These are phyloP conservation scores for Labroides dimidiatus DNA, from an alignment of 2,797 vertebrate genomes.

Conservation along the genomic window DNA sequence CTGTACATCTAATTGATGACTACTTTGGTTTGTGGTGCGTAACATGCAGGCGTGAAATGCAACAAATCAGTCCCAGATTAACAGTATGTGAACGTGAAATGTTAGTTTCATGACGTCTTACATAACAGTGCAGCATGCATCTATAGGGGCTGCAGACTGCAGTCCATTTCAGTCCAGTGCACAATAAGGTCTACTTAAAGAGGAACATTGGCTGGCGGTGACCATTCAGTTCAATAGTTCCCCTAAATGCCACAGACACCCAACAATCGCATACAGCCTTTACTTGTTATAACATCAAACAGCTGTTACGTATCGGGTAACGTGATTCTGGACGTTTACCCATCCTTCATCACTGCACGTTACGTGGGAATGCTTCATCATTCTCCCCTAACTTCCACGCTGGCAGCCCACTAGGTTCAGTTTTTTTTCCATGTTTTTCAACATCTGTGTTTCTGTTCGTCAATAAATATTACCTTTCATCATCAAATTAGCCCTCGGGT, in stretches of 20 bases:
- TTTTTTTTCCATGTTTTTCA: not conserved
- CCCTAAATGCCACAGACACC: too few relatives aligned
- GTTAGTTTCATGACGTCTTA: constrained; percentile 38
- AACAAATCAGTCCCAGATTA: not conserved
- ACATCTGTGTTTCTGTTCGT: not conserved
- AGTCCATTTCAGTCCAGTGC: constrained; percentile 31
- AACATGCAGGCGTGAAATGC: not conserved
- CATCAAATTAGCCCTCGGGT: not conserved
- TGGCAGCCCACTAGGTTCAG: not conserved
- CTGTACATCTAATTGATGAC: too few relatives aligned
- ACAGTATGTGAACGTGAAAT: constrained; percentile 11
- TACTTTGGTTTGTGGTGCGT: not conserved
- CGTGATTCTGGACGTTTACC: not conserved
- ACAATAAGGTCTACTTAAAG: constrained; percentile 10
- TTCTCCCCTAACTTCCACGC: not conserved
- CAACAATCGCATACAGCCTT: not conserved
- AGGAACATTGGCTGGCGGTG: not conserved
- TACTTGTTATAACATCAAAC: not conserved
- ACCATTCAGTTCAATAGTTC: not conserved
- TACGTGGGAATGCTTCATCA: constrained; percentile 17
- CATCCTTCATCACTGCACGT: constrained; percentile 4
- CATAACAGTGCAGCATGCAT: constrained; percentile 39
- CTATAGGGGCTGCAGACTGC: constrained; percentile 11
- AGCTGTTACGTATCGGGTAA: not conserved
- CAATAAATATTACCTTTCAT: not conserved